phyloP scores from a whole-genome alignment of 2,797 vertebrate species.

The Linurgus olivaceus region DNA sequence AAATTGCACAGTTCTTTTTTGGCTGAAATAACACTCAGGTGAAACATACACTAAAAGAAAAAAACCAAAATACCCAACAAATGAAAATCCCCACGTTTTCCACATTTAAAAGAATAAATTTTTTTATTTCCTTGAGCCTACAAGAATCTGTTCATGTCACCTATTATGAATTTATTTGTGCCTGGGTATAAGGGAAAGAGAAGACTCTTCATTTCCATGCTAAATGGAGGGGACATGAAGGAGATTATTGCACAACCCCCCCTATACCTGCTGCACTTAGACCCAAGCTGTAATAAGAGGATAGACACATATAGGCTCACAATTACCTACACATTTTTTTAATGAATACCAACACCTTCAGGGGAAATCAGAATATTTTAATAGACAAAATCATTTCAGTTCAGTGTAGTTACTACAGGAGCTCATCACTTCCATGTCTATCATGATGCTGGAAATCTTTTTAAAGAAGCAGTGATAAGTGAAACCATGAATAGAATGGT shows the following conservation, averaged over 20 bases:
- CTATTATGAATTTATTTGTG: not conserved
- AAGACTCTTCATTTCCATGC: not conserved
- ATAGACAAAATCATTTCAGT: not conserved
- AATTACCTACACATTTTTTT: not conserved
- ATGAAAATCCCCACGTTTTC: not conserved
- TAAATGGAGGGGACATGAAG: not conserved
- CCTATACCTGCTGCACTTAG: not conserved
- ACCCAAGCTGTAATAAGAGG: not conserved
- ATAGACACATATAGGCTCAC: not conserved
- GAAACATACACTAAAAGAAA: not conserved
- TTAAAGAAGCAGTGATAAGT: not conserved
- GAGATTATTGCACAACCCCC: not conserved
- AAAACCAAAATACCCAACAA: not conserved
- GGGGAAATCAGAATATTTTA: conserved; percentile 34
- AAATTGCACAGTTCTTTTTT: not conserved
- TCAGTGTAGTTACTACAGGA: not conserved
- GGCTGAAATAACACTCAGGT: not conserved
- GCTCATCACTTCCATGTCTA: conserved; percentile 1
- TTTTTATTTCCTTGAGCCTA: not conserved
- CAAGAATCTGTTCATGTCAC: not conserved
- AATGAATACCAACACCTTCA: not conserved
- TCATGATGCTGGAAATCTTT: not conserved
- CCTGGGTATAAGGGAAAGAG: not conserved
- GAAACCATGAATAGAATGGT: conserved; percentile 11
- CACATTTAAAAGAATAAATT: not conserved